phyloP scores from a whole-genome alignment of 1,140 invertebrate genomes.

The Coptotermes formosanus region DNA sequence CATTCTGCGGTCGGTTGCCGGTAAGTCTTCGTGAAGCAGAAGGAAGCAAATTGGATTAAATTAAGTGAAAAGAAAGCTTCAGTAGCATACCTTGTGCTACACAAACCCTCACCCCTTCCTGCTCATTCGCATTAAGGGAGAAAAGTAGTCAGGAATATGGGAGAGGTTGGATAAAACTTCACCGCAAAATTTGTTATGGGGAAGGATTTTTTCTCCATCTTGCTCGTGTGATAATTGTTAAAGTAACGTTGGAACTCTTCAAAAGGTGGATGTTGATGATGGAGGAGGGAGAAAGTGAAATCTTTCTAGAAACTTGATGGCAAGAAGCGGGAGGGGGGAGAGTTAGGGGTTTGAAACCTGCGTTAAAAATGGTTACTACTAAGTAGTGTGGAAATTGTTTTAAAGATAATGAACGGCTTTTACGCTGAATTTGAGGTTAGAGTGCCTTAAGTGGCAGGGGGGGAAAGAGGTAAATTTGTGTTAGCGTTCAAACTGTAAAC shows the following conservation, averaged over 20 bases:
- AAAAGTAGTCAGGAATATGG: neutral
- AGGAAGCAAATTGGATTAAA: constrained; percentile 35
- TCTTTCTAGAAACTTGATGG: neutral
- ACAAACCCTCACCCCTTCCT: neutral
- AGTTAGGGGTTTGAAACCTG: neutral
- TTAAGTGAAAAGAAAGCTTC: constrained; percentile 34
- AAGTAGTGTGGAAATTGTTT: constrained; percentile 16
- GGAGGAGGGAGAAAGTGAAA: neutral
- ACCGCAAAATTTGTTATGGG: constrained; percentile 32
- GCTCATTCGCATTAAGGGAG: neutral
- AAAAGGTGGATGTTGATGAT: neutral
- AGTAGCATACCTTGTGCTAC: neutral
- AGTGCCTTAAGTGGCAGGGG: neutral
- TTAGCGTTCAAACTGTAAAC: neutral
- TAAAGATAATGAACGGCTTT: constrained; percentile 19
- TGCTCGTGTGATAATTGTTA: neutral
- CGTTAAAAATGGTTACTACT: constrained; percentile 9
- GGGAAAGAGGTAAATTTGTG: neutral
- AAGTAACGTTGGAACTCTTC: neutral
- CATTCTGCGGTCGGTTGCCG: constrained; percentile 33
- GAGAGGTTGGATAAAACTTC: constrained; percentile 23
- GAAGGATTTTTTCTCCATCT: neutral
- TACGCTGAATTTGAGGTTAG: neutral
- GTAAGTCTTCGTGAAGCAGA: constrained; percentile 19
- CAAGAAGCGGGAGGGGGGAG: too few species aligned